Base-by-base conservation (phyloP, 2,113 vertebrate genomes). In the Nyctibius bracteatus region DNA sequence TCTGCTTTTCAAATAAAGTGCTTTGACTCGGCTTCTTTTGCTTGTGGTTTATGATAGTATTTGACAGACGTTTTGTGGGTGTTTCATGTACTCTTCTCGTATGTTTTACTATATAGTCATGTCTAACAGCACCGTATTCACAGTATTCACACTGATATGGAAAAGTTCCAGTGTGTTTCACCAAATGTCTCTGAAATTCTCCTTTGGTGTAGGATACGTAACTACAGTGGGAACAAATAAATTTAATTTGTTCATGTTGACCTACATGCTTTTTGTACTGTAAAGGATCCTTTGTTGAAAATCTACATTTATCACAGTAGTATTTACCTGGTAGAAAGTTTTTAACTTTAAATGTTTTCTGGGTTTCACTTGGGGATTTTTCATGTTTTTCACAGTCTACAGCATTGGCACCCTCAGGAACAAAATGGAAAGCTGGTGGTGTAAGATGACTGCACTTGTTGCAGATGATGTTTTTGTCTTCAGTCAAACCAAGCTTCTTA, bases 31-130 rank as follows among this genome's bases (percentile, higher is more conserved):
- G 72, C 44, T 90, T 97, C 57, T 90, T 98, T 5, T 93, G 96
- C 59, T 95, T 97, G 63, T 78, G 91, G 70, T 95, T 97, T 92
- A 88, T 9, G 1, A 35, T 4, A 7, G 74, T 20, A 91, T 89
- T 97, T 90, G 95, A 92, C 4, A 91, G 91, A 10, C 44, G 82
- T 74, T 97, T 88, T 6, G 94, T 91, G 8, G 65, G 88, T 65
- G 97, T 97, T 88, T 97, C 98, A 52, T 99, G 99, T 14, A 99
- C 97, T 72, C 99, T 98, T 80, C 97, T 98, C 0, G 99, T 98
- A 91, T 99, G 99, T 88, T 99, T 99, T 55, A 99, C 98, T 49
- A 99, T 98, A 85, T 99, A 99, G 83, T 99, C 98, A 55, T 99
- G 98, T 62, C 99, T 98, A 92, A 99, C 98, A 15, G 99, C 99